Evolutionary conservation across 2,888 invertebrate genomes (phyloP), one percentile per base, ranked within the genome.

Genomic region (Hypolimnas misippus): DNA sequence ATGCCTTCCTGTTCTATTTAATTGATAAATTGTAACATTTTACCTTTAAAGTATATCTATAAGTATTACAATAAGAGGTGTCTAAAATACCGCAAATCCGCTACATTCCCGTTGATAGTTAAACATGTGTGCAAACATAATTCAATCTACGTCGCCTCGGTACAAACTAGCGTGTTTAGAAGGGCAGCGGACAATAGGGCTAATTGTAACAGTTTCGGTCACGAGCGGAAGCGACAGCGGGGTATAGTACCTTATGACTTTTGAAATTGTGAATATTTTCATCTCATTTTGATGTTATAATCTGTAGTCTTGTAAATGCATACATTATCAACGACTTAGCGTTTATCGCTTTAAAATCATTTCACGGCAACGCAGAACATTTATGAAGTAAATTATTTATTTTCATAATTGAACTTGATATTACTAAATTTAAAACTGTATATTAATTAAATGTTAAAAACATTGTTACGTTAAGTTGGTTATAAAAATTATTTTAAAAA

Each of bases 111-210:
- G 42, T 53, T 61, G 63, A 62, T 61, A 58, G 55, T 44, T 62
- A 77, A 79, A 77, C 85, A 81, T 86, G 85, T 83, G 85, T 83
- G 78, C 82, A 83, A 86, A 84, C 86, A 85, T 80, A 81, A 83
- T 86, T 84, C 81, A 83, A 83, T 86, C 76, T 80, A 80, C 76
- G 81, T 80, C 76, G 68, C 76, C 81, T 78, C 76, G n/a, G 69
- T 64, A 67, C 67, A 64, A 62, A 63, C 66, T 67, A 65, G 56
- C 63, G 67, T 54, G 78, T 3, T 14, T 7, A 21, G n/a, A 3
- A 76, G 81, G 81, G 70, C 70, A 65, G 66, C 62, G 65, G 57
- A 87, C 86, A 87, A 87, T 86, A 82, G 78, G 71, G 78, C 82
- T 82, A 86, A 86, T 83, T 81, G 72, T 65, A 55, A 35, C 46